These are phyloP conservation scores for Lepidostoma basale DNA, from an alignment of 1,140 invertebrate species.

Conservation along the genomic window DNA sequence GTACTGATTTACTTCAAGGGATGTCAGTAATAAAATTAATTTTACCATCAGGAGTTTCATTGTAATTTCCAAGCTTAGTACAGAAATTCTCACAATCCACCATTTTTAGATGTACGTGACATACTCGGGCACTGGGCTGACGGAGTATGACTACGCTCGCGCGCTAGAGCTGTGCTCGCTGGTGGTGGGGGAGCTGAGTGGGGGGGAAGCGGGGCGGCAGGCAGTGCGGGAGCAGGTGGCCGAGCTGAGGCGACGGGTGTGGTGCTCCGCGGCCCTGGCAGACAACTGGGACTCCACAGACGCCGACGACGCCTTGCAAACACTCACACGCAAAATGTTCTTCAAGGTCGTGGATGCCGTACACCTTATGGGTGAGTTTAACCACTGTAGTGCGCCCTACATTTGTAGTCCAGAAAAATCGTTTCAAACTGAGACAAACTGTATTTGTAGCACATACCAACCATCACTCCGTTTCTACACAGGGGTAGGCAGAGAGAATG, in stretches of 20 bases:
- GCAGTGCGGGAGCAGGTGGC: conserved; percentile 6
- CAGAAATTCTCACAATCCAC: no score
- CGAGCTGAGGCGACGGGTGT: conserved; percentile 62
- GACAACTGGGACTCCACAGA: conserved; percentile 70
- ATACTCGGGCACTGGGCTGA: conserved; percentile 48
- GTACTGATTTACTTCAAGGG: no score
- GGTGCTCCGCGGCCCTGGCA: conserved; percentile 75
- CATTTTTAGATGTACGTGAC: conserved; percentile 56
- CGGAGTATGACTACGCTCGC: conserved; percentile 57
- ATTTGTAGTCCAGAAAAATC: no score
- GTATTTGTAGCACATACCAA: no score
- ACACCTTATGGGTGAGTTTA: conserved; percentile 67
- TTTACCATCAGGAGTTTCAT: no score
- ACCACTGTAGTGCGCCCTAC: no score
- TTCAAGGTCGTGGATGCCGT: conserved; percentile 79
- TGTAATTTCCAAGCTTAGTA: no score
- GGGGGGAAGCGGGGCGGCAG: conserved; percentile 47
- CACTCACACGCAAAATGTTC: conserved; percentile 73
- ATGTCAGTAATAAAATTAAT: no score
- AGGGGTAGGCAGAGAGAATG: no score
- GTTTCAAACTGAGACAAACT: no score
- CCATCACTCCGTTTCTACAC: no score
- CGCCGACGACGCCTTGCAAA: conserved; percentile 65
- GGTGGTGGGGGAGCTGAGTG: conserved; percentile 47
- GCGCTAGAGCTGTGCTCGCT: conserved; percentile 55